Base-by-base conservation (phyloP, 2,888 invertebrate genomes). In the Andrena camellia region DNA sequence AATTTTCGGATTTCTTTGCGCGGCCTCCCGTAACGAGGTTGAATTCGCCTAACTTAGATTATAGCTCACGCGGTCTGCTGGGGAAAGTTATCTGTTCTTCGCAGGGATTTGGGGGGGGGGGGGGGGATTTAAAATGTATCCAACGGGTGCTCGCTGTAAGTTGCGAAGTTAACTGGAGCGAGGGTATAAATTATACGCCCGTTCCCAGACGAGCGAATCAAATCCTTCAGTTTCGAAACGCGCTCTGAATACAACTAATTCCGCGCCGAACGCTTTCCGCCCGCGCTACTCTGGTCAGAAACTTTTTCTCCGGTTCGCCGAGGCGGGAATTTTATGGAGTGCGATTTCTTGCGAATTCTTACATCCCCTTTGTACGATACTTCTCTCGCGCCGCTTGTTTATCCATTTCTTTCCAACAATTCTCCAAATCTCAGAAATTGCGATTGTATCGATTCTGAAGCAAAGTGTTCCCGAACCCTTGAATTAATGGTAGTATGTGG, bases 81-180 rank as follows among this genome's bases (percentile, higher is more conserved):
- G 59, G 74, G 75, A 71, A 84, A 77, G 76, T 88, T 88, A 64
- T 62, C 71, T 67, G 64, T 80, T 78, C 66, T 71, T 54, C 71
- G 60, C 54, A 59, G 33, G 62, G n/a, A n/a, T n/a, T n/a, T n/a
- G n/a, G 72, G 50, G 10, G 35, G 0, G 3, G 13, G 10, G 13
- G 17, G 13, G 1, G 67, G 74, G 86, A 87, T 84, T 88, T 87
- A 86, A 88, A 88, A 88, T 88, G 81, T 87, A 89, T 79, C 81
- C 84, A 72, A 86, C 86, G 82, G 81, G 76, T 74, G 84, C 81
- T 85, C 78, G 73, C 50, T 31, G 66, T 81, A 69, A 86, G 79
- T 88, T 88, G 77, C 66, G 74, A 81, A 87, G 87, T 87, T 89
- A 88, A 84, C 87, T 68, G 71, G 74, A 79, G 70, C 87, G 78